Evolutionary conservation across 2,888 invertebrate species (phyloP), one percentile per base, ranked within the genome.

Genomic region (Germaria angustata): DNA sequence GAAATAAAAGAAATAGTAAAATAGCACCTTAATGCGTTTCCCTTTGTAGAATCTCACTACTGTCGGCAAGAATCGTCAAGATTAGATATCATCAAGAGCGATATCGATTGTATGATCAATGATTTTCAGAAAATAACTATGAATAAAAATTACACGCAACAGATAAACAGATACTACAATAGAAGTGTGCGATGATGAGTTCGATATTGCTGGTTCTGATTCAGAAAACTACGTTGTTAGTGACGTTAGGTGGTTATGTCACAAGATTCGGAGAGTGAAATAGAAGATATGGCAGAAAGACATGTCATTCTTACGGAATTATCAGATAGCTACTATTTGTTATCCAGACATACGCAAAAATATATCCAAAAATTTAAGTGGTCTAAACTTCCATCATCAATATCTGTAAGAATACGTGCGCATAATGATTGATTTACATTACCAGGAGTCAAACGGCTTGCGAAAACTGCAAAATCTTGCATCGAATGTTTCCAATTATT

Each of bases 401-500:
- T 17, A 57, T 57, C 57, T 34, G 17, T 59, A 20, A 39, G 24
- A 39, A 20, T 36, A 59, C 59, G 36, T 59, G 39, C 36, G 39
- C 59, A 59, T 59, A 59, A 59, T 59, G 36, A 36, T 59, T 59
- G 59, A 59, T 59, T 59, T 13, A 59, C 36, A n/a, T 39, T 59
- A 59, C 36, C 39, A 55, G n/a, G 59, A 22, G 11, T 36, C 36
- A 59, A 59, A 59, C 36, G 59, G 59, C 36, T 59, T 59, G 39
- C 20, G 0, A 39, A 59, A 59, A 59, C 36, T 59, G 59, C 55
- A 55, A 55, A 32, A 32, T 34, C 55, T 39, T 59, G 39, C 59
- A 59, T 8, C 57, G 57, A 41, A 53, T 28, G 57, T 55, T 53
- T 69, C 39, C 71, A 57, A 71, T 69, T 57, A 71, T 57, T 71